These are phyloP conservation scores for Oryzias celebensis DNA, from an alignment of 2,113 vertebrate genomes.

Conservation along the genomic window DNA sequence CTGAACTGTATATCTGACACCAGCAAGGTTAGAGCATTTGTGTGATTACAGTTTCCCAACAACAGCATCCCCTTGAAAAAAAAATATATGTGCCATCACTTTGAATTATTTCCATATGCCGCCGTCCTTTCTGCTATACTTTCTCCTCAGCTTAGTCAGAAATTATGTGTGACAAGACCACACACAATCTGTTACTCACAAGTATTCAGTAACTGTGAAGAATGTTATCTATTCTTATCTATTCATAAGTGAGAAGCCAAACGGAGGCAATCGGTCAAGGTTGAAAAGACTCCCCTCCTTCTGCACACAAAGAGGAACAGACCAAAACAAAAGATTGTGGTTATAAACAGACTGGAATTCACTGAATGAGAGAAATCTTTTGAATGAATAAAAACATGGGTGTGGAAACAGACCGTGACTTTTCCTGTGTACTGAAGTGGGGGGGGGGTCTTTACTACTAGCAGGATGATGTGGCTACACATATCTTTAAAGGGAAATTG, in stretches of 20 bases:
- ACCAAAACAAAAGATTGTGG: constrained; percentile 56
- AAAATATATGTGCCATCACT: neutral
- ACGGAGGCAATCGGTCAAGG: constrained; percentile 53
- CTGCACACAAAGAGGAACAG: constrained; percentile 23
- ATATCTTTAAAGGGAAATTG: neutral
- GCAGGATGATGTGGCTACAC: constrained; percentile 7
- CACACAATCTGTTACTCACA: constrained; percentile 26
- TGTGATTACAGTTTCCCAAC: neutral
- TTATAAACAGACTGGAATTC: constrained; percentile 54
- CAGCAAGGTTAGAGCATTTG: neutral
- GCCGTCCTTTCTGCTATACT: neutral
- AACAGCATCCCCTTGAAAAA: neutral
- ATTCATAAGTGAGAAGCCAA: constrained; percentile 53
- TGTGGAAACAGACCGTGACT: constrained; percentile 37
- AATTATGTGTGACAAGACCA: constrained; percentile 36
- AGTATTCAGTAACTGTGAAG: constrained; percentile 40
- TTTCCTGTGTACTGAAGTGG: constrained; percentile 22
- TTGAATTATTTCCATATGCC: neutral
- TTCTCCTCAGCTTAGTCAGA: constrained; percentile 27
- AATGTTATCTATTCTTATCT: constrained; percentile 62
- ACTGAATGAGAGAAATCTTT: constrained; percentile 28
- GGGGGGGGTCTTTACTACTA: constrained; percentile 30
- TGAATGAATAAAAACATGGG: constrained; percentile 39
- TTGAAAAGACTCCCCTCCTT: constrained; percentile 41
- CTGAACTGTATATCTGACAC: neutral